Conservation (phyloP, 2,797 vertebrate species). For the Balearica regulorum region DNA sequence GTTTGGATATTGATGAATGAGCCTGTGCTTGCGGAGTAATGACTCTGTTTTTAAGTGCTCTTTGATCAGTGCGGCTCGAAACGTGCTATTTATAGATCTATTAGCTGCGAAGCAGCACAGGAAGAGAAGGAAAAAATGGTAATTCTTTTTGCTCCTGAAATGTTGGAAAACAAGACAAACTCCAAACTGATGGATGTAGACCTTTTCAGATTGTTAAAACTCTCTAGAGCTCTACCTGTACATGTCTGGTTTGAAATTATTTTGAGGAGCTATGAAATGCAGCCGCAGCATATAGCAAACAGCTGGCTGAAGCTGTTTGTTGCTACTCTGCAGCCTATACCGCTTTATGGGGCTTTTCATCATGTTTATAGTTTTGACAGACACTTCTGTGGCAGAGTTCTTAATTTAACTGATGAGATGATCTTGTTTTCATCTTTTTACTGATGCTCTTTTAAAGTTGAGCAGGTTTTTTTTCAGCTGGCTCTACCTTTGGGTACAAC, state of each 20-base stretch:
- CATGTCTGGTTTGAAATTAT: background rate
- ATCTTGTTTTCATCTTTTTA: conserved; percentile 3
- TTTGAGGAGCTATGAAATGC: background rate
- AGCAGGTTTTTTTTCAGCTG: background rate
- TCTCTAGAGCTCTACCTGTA: background rate
- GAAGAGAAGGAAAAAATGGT: background rate
- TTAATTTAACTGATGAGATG: conserved; percentile 3
- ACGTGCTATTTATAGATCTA: background rate
- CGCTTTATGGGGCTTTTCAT: conserved; percentile 2
- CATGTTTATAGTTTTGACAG: conserved; percentile 18
- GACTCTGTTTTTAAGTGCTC: conserved; percentile 8
- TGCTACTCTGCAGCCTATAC: background rate
- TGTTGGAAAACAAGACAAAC: background rate
- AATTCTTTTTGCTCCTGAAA: background rate
- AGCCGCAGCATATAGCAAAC: background rate
- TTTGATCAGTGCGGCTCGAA: conserved; percentile 13
- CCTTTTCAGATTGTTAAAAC: background rate
- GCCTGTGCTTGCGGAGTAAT: background rate
- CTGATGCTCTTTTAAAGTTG: background rate
- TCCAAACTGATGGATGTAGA: background rate
- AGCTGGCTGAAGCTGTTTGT: background rate
- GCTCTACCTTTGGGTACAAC: background rate
- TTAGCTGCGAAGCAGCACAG: background rate
- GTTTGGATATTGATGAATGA: conserved; percentile 7
- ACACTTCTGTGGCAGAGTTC: conserved; percentile 3